These are phyloP conservation scores for Metaphire vulgaris DNA, from an alignment of 1,140 invertebrate genomes.

Conservation along the genomic window DNA sequence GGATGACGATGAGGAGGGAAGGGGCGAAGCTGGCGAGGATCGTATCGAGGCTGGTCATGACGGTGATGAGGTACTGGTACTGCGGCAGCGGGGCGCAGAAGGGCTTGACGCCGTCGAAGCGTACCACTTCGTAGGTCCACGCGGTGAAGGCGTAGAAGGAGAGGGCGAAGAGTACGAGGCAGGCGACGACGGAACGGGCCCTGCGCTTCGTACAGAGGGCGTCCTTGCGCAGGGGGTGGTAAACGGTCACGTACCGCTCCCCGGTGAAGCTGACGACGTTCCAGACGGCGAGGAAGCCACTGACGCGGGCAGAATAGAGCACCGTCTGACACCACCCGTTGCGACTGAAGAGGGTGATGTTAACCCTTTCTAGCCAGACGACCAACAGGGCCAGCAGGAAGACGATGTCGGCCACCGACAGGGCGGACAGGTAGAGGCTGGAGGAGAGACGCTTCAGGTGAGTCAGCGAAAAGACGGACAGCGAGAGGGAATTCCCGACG, in stretches of 20 bases:
- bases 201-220: slow-evolving; percentile 18
- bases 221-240: slow-evolving; percentile 22
- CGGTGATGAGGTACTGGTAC: slow-evolving; percentile 7
- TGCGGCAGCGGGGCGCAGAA: slow-evolving; percentile 1
- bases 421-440: slow-evolving; percentile 23
- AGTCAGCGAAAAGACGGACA: slow-evolving; percentile 26
- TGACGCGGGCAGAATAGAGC: slow-evolving; percentile 12
- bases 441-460: slow-evolving; percentile 21
- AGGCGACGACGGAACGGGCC: slow-evolving; percentile 9
- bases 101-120: neutral
- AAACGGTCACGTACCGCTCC: slow-evolving; percentile 27
- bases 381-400: slow-evolving; percentile 19
- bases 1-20: slow-evolving; percentile 62
- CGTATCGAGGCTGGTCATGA: slow-evolving; percentile 25
- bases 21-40: slow-evolving; percentile 23
- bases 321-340: slow-evolving; percentile 18
- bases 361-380: slow-evolving; percentile 23
- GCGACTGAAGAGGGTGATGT: slow-evolving; percentile 1
- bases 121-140: slow-evolving; percentile 20
- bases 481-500: slow-evolving; percentile 22
- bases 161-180: neutral
- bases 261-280: slow-evolving; percentile 26
- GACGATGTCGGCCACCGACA: slow-evolving; percentile 24
- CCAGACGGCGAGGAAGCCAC: slow-evolving; percentile 26
- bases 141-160: slow-evolving; percentile 18